Evolutionary conservation across 1,140 invertebrate genomes (phyloP).

Genomic region (Lerema accius): DNA sequence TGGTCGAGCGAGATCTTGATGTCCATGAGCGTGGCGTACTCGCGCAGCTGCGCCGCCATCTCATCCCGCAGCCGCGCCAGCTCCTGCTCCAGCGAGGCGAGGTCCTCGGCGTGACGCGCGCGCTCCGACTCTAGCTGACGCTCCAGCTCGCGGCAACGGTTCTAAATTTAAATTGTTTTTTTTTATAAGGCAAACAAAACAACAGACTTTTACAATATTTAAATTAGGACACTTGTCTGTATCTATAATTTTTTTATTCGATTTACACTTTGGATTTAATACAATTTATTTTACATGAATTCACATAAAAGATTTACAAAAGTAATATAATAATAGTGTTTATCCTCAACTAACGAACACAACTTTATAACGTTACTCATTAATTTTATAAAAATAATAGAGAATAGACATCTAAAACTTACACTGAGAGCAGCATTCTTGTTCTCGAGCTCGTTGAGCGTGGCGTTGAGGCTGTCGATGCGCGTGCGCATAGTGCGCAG

Average conservation of each 20-base stretch:
- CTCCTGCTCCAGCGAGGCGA: constrained; percentile 91
- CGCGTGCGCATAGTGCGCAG: constrained; percentile 87
- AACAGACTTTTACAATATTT: too few relatives aligned
- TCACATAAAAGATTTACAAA: too few relatives aligned
- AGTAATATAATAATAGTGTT: too few relatives aligned
- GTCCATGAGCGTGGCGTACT: constrained; percentile 98
- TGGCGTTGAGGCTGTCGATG: constrained; percentile 88
- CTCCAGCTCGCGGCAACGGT: constrained; percentile 91
- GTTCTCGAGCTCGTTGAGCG: constrained; percentile 90
- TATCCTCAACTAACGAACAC: too few relatives aligned
- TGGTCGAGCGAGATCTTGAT: constrained; percentile 97
- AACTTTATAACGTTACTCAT: too few relatives aligned
- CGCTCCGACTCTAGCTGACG: constrained; percentile 90
- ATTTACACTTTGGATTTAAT: too few relatives aligned
- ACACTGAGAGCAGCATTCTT: constrained; percentile 86
- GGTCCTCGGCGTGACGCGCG: constrained; percentile 87
- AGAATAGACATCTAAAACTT: constrained; percentile 38
- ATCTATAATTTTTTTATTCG: too few relatives aligned
- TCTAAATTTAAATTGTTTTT: too few relatives aligned
- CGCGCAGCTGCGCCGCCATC: constrained; percentile 93
- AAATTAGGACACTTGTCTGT: too few relatives aligned
- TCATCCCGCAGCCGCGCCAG: constrained; percentile 90
- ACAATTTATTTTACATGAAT: too few relatives aligned
- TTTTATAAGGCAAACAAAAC: too few relatives aligned
- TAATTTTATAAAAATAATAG: too few relatives aligned